Evolutionary conservation across 2,797 vertebrate genomes (phyloP).

Genomic region (Meda fulgida): DNA sequence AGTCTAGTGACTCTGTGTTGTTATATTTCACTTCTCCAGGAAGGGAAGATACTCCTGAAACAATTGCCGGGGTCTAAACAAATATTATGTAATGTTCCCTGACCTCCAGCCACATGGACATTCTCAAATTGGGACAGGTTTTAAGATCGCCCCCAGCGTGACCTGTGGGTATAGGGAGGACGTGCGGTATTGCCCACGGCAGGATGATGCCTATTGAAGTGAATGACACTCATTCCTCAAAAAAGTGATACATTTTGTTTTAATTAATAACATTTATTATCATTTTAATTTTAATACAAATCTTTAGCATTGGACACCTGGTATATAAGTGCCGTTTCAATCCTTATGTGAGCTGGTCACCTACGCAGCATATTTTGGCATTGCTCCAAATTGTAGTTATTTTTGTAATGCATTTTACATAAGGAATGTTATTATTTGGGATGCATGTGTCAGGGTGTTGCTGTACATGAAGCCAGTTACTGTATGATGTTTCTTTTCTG

Average conservation of each 20-base stretch:
- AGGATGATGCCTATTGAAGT: not conserved
- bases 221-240: not conserved
- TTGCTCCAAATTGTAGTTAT: no score
- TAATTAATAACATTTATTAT: not conserved
- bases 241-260: not conserved
- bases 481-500: not conserved
- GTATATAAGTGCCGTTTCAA: not conserved
- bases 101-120: slow-evolving; percentile 8
- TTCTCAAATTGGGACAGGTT: slow-evolving; percentile 15
- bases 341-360: not conserved
- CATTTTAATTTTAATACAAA: not conserved
- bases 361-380: no score
- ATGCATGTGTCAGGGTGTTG: not conserved
- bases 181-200: not conserved
- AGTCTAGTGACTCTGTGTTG: not conserved
- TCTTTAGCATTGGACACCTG: not conserved
- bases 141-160: not conserved
- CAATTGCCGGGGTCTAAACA: slow-evolving; percentile 76
- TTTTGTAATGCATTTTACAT: no score
- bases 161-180: not conserved
- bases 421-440: no score
- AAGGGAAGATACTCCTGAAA: slow-evolving; percentile 71
- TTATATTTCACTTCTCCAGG: slow-evolving; percentile 67
- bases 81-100: slow-evolving; percentile 63
- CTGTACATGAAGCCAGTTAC: not conserved